These are phyloP conservation scores for Polypterus bichir DNA, from an alignment of 2,113 vertebrate genomes.

Conservation along the genomic window DNA sequence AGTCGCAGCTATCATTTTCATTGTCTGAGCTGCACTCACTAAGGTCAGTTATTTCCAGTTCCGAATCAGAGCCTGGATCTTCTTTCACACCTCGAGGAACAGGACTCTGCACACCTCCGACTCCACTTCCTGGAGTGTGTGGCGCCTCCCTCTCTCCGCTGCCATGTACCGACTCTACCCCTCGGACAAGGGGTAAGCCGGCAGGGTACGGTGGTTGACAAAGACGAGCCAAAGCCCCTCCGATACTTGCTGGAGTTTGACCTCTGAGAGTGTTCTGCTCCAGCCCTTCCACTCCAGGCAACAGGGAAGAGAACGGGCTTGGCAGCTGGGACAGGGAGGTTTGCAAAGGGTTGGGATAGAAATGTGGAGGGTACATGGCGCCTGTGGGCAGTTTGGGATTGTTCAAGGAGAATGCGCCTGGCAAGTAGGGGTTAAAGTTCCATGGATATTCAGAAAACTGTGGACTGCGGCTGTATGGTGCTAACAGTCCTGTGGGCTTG, in stretches of 20 bases:
- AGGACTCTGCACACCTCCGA: constrained; percentile 43
- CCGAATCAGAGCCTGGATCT: constrained; percentile 71
- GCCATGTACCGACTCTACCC: constrained; percentile 25
- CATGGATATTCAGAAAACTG: constrained; percentile 74
- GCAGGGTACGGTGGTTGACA: constrained; percentile 39
- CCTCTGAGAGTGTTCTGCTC: constrained; percentile 37
- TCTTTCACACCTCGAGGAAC: constrained; percentile 60
- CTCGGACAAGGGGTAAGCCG: constrained; percentile 37
- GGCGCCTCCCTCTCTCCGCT: constrained; percentile 33
- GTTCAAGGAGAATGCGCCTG: constrained; percentile 69
- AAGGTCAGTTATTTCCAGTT: constrained; percentile 82
- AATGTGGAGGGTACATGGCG: constrained; percentile 74
- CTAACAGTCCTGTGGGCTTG: constrained; percentile 72
- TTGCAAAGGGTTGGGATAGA: constrained; percentile 72
- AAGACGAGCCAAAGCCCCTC: constrained; percentile 36
- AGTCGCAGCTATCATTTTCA: constrained; percentile 59
- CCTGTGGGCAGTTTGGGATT: constrained; percentile 71
- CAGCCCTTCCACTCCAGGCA: constrained; percentile 43
- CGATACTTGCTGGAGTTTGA: too few species aligned
- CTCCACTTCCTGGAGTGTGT: too few species aligned
- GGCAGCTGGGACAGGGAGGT: constrained; percentile 64
- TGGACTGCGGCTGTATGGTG: constrained; percentile 61
- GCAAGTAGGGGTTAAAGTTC: constrained; percentile 78
- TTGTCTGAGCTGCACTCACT: constrained; percentile 83
- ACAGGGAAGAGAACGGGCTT: constrained; percentile 54